These are phyloP conservation scores for Bombyx huttoni DNA, from an alignment of 2,888 invertebrate genomes.

Conservation along the genomic window DNA sequence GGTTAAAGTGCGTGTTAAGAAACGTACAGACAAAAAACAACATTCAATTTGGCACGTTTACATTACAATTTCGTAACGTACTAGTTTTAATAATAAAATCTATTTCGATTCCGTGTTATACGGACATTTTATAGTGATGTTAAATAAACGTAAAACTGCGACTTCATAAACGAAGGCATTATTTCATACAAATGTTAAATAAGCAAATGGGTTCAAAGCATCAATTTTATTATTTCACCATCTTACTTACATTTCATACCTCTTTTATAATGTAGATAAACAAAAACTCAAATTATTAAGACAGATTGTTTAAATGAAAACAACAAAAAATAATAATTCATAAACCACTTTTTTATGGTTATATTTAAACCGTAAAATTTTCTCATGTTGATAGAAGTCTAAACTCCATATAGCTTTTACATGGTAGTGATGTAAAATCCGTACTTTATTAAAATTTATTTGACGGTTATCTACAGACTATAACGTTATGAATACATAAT, in stretches of 20 bases:
- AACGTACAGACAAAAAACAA: conserved; percentile 11
- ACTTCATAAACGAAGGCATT: conserved; percentile 18
- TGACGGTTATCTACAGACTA: too few relatives aligned
- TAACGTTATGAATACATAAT: too few relatives aligned
- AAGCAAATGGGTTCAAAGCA: neutral
- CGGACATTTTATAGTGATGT: conserved; percentile 23
- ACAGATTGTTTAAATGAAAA: too few relatives aligned
- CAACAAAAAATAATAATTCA: too few relatives aligned
- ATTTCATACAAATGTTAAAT: neutral
- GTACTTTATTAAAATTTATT: too few relatives aligned
- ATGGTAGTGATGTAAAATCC: too few relatives aligned
- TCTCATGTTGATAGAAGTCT: too few relatives aligned
- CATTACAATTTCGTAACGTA: conserved; percentile 17
- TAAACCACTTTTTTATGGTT: too few relatives aligned
- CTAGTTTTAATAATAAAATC: conserved; percentile 27
- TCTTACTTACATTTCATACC: neutral
- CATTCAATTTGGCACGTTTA: conserved; percentile 20
- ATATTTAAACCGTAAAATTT: too few relatives aligned
- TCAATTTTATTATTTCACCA: neutral
- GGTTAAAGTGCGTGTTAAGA: conserved; percentile 11
- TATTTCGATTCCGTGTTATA: conserved; percentile 29
- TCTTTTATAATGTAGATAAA: too few relatives aligned
- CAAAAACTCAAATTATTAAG: too few relatives aligned
- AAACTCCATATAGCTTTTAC: too few relatives aligned
- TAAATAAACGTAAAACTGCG: conserved; percentile 23